Conservation (phyloP, 2,113 vertebrate genomes). For the Perca schrenkii region DNA sequence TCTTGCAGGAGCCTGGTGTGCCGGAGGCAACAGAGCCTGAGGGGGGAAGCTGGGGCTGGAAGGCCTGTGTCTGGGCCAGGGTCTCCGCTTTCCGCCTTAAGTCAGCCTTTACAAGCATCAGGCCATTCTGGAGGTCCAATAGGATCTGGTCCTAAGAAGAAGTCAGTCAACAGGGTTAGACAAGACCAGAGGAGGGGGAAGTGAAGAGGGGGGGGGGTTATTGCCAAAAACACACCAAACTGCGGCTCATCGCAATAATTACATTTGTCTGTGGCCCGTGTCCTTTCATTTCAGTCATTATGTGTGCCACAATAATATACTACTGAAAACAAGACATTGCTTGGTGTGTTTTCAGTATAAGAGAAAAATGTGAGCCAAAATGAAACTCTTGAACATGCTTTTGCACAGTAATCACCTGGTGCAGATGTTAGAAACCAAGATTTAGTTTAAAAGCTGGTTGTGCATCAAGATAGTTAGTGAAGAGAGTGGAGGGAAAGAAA, state of each 20-base stretch:
- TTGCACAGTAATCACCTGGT: constrained; percentile 36
- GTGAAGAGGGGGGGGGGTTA: constrained; percentile 31
- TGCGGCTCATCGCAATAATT: too few species aligned
- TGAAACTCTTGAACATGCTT: constrained; percentile 43
- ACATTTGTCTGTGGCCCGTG: too few species aligned
- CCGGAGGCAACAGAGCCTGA: constrained; percentile 76
- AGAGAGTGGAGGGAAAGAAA: constrained; percentile 42
- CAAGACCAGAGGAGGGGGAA: constrained; percentile 15
- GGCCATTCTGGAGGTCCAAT: constrained; percentile 93
- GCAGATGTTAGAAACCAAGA: constrained; percentile 51
- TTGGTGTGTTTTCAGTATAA: too few species aligned
- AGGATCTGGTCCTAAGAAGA: constrained; percentile 91
- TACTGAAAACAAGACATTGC: too few species aligned
- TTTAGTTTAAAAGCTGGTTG: constrained; percentile 63
- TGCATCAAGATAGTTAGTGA: constrained; percentile 50
- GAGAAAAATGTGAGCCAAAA: constrained; percentile 14
- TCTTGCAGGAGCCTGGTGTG: constrained; percentile 84
- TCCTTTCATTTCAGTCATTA: too few species aligned
- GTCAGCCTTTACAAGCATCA: constrained; percentile 92
- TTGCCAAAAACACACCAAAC: too few species aligned
- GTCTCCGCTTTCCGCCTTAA: constrained; percentile 88
- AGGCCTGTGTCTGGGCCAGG: constrained; percentile 79
- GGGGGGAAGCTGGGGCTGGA: constrained; percentile 80
- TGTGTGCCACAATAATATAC: too few species aligned
- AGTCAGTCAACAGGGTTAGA: constrained; percentile 74